Evolutionary conservation across 2,888 invertebrate genomes (phyloP), one percentile per base, ranked within the genome.

Genomic region (Agrenia bidenticulata): DNA sequence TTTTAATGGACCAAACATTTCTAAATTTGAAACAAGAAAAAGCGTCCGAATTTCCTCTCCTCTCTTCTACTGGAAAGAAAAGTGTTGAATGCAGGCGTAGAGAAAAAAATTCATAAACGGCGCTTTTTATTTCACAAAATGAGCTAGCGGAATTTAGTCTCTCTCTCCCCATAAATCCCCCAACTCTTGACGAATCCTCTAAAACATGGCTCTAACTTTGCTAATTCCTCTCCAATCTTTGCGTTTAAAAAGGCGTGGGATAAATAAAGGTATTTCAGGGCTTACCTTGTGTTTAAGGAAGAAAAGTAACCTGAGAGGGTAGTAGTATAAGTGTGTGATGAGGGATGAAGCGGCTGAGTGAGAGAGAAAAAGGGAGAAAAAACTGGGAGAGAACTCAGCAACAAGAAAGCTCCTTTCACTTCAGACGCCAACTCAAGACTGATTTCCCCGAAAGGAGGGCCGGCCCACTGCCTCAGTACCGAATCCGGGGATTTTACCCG

Each of bases 391-490:
- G 67, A 70, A 70, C 70, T 70, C 67, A 71, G 71, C 69, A 45
- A 60, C 60, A 60, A 61, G 59, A 72, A 72, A 73, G 71, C 69
- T 72, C 68, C 73, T 70, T 73, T 71, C 69, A 69, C 70, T 70
- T 64, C 67, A 69, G 66, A 72, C 69, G 70, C 71, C 69, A 73
- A 73, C 71, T 73, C 67, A 66, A 70, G 67, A 72, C 72, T 72
- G 69, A 69, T 64, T 61, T 19, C 15, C 45, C 9, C 9, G 45
- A 45, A 7, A 4, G 13, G 19, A 45, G 45, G 45, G n/a, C 45
- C 5, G 45, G n/a, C 45, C 45, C 45, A 17, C 45, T 45, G 15
- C 45, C 45, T 45, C 45, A 45, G 5, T 5, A 45, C 56, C 55
- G 56, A 23, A 41, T 57, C 21, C 56, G 41, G 56, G 41, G 9